phyloP scores from a whole-genome alignment of 2,888 invertebrate genomes.

The Tenthredo distinguenda region DNA sequence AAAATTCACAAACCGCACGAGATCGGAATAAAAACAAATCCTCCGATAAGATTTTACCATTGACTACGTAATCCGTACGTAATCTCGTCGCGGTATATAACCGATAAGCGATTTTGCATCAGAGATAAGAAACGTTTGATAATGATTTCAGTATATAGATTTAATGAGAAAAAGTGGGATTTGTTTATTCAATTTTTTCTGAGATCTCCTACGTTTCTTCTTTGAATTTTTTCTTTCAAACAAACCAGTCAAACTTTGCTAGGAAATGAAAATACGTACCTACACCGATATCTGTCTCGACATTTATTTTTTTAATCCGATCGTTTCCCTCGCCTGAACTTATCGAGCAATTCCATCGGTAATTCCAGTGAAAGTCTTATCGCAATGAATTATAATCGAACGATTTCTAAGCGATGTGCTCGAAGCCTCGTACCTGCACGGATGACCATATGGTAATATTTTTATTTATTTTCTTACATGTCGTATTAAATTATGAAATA shows the following conservation, averaged over 20 bases:
- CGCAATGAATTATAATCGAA: conserved; percentile 7
- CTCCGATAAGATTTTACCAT: not conserved
- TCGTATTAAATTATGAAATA: not conserved
- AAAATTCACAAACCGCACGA: not conserved
- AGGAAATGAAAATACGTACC: not conserved
- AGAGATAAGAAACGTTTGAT: not conserved
- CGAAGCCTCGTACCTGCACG: too few species aligned
- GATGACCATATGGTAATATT: too few species aligned
- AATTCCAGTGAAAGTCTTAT: not conserved
- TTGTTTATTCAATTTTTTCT: not conserved
- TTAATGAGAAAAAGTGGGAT: not conserved
- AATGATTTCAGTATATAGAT: not conserved
- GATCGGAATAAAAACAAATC: not conserved
- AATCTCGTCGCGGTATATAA: too few species aligned
- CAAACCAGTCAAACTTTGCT: too few species aligned
- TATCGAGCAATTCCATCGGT: not conserved
- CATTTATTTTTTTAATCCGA: not conserved
- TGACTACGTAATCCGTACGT: too few species aligned
- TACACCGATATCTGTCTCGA: too few species aligned
- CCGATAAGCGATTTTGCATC: not conserved
- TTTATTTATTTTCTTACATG: too few species aligned
- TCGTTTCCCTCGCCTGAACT: not conserved
- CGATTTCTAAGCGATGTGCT: not conserved
- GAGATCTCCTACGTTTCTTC: not conserved
- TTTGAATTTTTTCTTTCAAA: not conserved